Evolutionary conservation across 2,113 vertebrate genomes (phyloP).

Genomic region (Sprattus sprattus): DNA sequence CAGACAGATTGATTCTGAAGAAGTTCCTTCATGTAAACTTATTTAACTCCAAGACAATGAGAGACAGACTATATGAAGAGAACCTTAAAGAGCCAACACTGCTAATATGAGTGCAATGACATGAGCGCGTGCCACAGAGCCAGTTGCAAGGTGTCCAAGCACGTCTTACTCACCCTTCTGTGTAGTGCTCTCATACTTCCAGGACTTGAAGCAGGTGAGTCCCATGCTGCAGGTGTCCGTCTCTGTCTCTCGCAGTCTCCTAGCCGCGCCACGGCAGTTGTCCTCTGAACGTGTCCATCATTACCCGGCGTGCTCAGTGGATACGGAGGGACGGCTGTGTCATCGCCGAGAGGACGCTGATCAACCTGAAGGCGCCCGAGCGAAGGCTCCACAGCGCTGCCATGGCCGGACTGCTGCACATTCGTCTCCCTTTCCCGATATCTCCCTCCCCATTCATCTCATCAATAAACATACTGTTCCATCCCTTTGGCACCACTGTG

Average conservation of each 20-base stretch:
- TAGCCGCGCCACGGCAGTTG: conserved; percentile 29
- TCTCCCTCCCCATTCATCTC: conserved; percentile 69
- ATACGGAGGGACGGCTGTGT: neutral
- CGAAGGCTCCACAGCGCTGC: conserved; percentile 33
- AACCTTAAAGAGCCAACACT: neutral
- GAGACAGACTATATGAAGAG: neutral
- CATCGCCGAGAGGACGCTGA: conserved; percentile 7
- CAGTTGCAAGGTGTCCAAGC: neutral
- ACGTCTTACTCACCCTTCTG: conserved; percentile 66
- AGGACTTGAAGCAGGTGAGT: conserved; percentile 79
- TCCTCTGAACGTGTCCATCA: conserved; percentile 45
- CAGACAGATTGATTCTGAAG: neutral
- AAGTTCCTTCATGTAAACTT: neutral
- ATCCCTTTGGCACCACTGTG: conserved; percentile 39
- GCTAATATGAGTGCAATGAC: conserved; percentile 1
- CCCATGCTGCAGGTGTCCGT: conserved; percentile 68
- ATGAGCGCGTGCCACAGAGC: neutral
- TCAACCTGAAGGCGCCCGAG: conserved; percentile 25
- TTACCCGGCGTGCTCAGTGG: neutral
- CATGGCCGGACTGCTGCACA: conserved; percentile 34
- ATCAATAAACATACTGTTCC: conserved; percentile 71
- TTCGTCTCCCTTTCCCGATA: conserved; percentile 47
- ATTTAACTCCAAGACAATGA: neutral
- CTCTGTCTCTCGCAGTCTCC: conserved; percentile 52
- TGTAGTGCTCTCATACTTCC: conserved; percentile 70